These are phyloP conservation scores for Centroberyx gerrardi DNA, from an alignment of 2,797 vertebrate species.

Conservation along the genomic window DNA sequence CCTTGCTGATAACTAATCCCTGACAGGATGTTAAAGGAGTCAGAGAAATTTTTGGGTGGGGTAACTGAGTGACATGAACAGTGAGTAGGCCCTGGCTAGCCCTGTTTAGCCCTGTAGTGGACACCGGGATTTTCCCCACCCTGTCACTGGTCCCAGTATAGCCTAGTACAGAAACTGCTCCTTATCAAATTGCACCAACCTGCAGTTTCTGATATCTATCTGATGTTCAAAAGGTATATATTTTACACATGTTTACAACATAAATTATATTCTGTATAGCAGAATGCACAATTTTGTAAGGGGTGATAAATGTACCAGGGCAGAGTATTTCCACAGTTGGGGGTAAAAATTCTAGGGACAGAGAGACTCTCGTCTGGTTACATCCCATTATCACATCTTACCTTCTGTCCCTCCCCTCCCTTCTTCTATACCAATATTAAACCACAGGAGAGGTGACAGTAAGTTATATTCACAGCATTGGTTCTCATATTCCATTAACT, in stretches of 20 bases:
- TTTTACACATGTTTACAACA: slow-evolving; percentile 75
- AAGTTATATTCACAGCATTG: slow-evolving; percentile 41
- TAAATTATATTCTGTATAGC: slow-evolving; percentile 58
- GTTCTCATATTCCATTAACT: slow-evolving; percentile 32
- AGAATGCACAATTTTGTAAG: slow-evolving; percentile 39
- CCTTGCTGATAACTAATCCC: too few species aligned
- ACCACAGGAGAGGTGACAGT: slow-evolving; percentile 32
- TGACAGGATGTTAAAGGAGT: too few species aligned
- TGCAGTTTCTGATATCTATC: slow-evolving; percentile 53
- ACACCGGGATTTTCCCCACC: slow-evolving; percentile 58
- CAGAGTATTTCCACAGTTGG: slow-evolving; percentile 10
- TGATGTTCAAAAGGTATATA: slow-evolving; percentile 55
- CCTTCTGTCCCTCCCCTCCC: slow-evolving; percentile 25
- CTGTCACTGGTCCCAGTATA: slow-evolving; percentile 28
- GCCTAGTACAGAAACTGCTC: slow-evolving; percentile 44
- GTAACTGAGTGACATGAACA: neutral
- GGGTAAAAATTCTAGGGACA: slow-evolving; percentile 27
- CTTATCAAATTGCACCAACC: slow-evolving; percentile 55
- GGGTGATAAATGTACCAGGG: slow-evolving; percentile 28
- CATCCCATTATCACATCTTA: slow-evolving; percentile 24
- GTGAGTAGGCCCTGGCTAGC: slow-evolving; percentile 20
- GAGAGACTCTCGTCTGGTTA: neutral
- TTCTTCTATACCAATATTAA: slow-evolving; percentile 32
- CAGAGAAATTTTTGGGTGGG: too few species aligned
- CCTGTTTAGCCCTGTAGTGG: neutral